Conservation (phyloP, 2,113 vertebrate genomes). For the Suncus etruscus region DNA sequence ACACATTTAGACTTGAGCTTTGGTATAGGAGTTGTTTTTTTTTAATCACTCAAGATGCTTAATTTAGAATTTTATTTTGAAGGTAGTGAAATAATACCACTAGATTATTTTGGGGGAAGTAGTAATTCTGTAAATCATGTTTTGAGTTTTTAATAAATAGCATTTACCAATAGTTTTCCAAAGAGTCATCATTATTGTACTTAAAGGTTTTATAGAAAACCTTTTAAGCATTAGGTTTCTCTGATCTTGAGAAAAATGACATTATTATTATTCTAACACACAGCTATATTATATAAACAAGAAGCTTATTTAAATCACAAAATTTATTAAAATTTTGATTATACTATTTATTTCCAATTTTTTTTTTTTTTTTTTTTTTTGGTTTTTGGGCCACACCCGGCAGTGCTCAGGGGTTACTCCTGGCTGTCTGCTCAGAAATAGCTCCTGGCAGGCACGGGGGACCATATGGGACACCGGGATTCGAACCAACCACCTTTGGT, state of each 20-base stretch:
- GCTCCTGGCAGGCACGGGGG: no score
- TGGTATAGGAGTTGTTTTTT: no score
- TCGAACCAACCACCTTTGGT: no score
- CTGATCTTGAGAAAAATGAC: conserved; percentile 51
- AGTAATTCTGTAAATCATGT: no score
- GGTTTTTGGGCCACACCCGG: no score
- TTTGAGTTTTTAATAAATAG: no score
- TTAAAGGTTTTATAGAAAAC: conserved; percentile 50
- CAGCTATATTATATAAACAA: conserved; percentile 31
- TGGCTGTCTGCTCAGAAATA: no score
- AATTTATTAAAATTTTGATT: conserved; percentile 49
- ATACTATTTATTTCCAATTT: not conserved
- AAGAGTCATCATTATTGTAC: conserved; percentile 9
- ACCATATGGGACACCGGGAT: no score
- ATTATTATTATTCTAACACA: not conserved
- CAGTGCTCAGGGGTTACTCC: no score
- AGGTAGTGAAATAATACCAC: not conserved
- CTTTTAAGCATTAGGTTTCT: conserved; percentile 48
- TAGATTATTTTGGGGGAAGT: no score
- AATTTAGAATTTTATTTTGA: conserved; percentile 51
- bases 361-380: no score
- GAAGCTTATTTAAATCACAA: conserved; percentile 58
- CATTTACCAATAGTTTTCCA: not conserved
- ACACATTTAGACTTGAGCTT: no score
- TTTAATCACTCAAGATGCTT: not conserved